Evolutionary conservation across 2,888 invertebrate genomes (phyloP).

Genomic region (Cantharis nigra): DNA sequence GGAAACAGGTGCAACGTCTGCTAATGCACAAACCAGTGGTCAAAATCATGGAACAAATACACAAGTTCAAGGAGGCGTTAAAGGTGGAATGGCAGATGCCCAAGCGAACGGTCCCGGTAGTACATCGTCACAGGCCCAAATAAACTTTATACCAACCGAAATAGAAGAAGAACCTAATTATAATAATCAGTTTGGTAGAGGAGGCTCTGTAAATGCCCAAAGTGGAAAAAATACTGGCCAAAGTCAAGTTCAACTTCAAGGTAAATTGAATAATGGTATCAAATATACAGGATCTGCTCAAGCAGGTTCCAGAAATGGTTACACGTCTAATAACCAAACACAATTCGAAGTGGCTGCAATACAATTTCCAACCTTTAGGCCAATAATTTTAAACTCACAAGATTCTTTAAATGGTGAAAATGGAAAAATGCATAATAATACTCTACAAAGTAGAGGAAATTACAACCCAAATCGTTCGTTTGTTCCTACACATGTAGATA

Average conservation of each 20-base stretch:
- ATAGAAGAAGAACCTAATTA: constrained; percentile 61
- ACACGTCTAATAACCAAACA: constrained; percentile 47
- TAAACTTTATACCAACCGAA: constrained; percentile 79
- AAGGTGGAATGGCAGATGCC: constrained; percentile 84
- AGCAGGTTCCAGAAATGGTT: constrained; percentile 74
- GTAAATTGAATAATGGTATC: constrained; percentile 70
- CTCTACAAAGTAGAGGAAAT: background rate
- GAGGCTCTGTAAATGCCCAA: constrained; percentile 79
- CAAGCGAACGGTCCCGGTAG: constrained; percentile 84
- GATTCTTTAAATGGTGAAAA: background rate
- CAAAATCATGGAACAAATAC: constrained; percentile 76
- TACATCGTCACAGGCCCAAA: constrained; percentile 87
- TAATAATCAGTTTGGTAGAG: constrained; percentile 70
- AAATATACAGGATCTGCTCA: constrained; percentile 73
- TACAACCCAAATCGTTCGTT: background rate
- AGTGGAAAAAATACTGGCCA: constrained; percentile 76
- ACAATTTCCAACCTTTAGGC: constrained; percentile 24
- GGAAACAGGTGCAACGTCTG: constrained; percentile 75
- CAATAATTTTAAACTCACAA: constrained; percentile 12
- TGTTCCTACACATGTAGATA: background rate
- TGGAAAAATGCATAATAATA: background rate
- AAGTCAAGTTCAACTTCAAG: constrained; percentile 82
- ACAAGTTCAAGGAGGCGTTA: constrained; percentile 79
- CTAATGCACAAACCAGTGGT: constrained; percentile 77
- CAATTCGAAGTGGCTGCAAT: constrained; percentile 29